These are phyloP conservation scores for Vannuccia rotundouncinata DNA, from an alignment of 2,888 invertebrate species.

Conservation along the genomic window DNA sequence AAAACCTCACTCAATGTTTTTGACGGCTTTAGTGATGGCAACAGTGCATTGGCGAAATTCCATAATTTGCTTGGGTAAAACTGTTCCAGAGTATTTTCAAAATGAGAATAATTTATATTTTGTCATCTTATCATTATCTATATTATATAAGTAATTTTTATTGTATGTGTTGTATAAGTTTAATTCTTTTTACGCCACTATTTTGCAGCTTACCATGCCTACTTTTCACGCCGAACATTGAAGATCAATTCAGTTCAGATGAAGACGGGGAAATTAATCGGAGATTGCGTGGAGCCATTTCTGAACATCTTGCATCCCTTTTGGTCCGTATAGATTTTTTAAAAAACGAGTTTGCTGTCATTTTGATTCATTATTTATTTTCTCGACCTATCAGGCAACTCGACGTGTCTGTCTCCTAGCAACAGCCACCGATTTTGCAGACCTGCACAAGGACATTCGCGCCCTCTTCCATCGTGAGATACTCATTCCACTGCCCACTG, in stretches of 20 bases:
- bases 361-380: neutral
- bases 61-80: too few relatives aligned
- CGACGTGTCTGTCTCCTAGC: neutral
- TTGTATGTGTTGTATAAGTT: too few relatives aligned
- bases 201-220: neutral
- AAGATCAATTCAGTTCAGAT: neutral
- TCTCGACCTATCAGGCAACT: neutral
- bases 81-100: too few relatives aligned
- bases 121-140: too few relatives aligned
- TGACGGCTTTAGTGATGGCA: too few relatives aligned
- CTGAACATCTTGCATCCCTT: neutral
- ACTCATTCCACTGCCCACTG: neutral
- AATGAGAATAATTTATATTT: too few relatives aligned
- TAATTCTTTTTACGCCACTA: too few relatives aligned
- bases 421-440: neutral
- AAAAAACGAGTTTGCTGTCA: too few relatives aligned
- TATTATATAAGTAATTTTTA: too few relatives aligned
- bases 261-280: neutral
- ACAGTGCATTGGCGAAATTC: too few relatives aligned
- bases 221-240: neutral
- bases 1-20: too few relatives aligned
- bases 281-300: neutral
- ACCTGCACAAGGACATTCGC: neutral
- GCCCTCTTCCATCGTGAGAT: neutral
- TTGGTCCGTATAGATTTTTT: neutral